phyloP scores from a whole-genome alignment of 2,888 invertebrate species.

The Lottia gigantea region DNA sequence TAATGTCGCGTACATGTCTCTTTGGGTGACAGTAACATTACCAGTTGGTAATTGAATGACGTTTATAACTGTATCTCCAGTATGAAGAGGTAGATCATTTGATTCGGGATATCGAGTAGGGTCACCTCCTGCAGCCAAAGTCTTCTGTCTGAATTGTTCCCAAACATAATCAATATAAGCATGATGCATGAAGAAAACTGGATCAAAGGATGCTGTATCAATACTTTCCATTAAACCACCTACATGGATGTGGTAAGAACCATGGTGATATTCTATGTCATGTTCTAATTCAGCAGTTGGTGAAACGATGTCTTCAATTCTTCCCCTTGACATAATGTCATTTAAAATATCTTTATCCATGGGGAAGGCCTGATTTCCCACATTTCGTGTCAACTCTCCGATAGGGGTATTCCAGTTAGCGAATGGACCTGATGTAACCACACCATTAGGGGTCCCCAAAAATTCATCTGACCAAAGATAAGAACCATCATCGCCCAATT shows the following conservation, averaged over 20 bases:
- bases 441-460: slow-evolving; percentile 47
- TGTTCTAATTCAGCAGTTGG: slow-evolving; percentile 41
- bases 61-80: not conserved
- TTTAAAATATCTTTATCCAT: not conserved
- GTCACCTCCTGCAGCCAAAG: slow-evolving; percentile 34
- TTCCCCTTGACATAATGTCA: slow-evolving; percentile 16
- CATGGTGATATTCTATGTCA: slow-evolving; percentile 56
- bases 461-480: slow-evolving; percentile 48
- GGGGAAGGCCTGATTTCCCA: slow-evolving; percentile 4
- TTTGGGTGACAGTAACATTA: slow-evolving; percentile 44
- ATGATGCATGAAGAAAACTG: slow-evolving; percentile 53
- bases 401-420: slow-evolving; percentile 48
- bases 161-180: slow-evolving; percentile 49
- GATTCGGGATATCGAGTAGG: slow-evolving; percentile 24
- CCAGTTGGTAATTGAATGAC: slow-evolving; percentile 27
- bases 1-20: slow-evolving; percentile 40
- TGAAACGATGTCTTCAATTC: slow-evolving; percentile 40
- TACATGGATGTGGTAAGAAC: slow-evolving; percentile 52
- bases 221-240: slow-evolving; percentile 54
- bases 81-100: not conserved
- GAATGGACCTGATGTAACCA: slow-evolving; percentile 52
- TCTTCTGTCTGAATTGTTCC: slow-evolving; percentile 44
- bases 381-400: slow-evolving; percentile 23
- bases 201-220: slow-evolving; percentile 53
- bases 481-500: slow-evolving; percentile 42